phyloP scores from a whole-genome alignment of 2,113 vertebrate species.

The Chionis minor region DNA sequence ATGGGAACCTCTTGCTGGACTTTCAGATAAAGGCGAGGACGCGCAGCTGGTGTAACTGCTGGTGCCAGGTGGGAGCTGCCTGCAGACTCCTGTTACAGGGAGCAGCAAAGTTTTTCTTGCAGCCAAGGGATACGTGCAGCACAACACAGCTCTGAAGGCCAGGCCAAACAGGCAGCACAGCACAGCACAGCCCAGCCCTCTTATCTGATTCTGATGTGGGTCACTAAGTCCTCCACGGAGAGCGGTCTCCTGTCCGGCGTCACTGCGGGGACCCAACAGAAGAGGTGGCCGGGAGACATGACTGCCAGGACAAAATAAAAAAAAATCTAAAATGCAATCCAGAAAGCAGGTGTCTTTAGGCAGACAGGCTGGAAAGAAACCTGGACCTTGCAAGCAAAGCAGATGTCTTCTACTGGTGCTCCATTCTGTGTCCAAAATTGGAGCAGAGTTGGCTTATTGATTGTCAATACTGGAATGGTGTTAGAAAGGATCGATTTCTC shows the following conservation, averaged over 20 bases:
- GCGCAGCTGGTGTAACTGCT: fast-evolving
- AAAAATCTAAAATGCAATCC: not conserved
- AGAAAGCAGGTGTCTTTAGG: not conserved
- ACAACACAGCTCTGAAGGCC: not conserved
- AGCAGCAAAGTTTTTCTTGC: not conserved
- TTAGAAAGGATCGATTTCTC: not conserved
- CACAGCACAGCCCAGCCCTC: not conserved
- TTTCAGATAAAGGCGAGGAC: not conserved
- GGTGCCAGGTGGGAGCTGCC: not conserved
- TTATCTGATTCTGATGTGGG: fast-evolving
- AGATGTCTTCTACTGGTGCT: not conserved
- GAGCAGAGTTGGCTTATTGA: not conserved
- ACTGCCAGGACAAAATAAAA: not conserved
- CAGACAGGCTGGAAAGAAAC: not conserved
- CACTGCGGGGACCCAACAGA: not conserved
- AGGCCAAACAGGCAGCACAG: not conserved
- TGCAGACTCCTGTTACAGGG: not conserved
- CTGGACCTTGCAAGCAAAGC: not conserved
- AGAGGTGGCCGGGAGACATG: not conserved
- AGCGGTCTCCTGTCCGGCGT: not conserved
- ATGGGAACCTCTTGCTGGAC: not conserved
- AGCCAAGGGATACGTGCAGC: fast-evolving
- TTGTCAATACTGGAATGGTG: not conserved
- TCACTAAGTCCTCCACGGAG: not conserved
- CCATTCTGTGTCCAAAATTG: not conserved